Evolutionary conservation across 2,113 vertebrate species (phyloP).

Genomic region (Danionella cerebrum): DNA sequence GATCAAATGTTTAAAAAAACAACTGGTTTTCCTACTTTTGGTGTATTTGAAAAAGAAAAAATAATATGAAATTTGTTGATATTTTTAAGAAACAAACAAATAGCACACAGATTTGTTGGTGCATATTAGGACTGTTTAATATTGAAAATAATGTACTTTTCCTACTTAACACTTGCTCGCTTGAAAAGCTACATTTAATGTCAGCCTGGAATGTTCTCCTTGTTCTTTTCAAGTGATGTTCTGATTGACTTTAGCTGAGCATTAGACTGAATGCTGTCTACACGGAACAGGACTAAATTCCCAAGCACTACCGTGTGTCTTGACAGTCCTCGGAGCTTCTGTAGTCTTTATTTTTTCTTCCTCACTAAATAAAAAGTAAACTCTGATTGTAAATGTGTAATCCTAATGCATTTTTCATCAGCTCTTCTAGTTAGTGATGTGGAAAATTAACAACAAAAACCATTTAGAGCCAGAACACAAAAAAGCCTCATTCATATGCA

Average conservation of each 20-base stretch:
- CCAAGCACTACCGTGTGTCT: background rate
- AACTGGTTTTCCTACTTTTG: no score
- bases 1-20: no score
- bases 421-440: slow-evolving; percentile 29
- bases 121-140: no score
- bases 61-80: no score
- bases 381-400: slow-evolving; percentile 23
- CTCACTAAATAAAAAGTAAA: slow-evolving; percentile 23
- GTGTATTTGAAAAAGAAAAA: no score
- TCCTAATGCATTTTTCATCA: slow-evolving; percentile 35
- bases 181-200: background rate
- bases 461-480: background rate
- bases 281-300: background rate
- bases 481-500: slow-evolving; percentile 28
- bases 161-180: no score
- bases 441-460: slow-evolving; percentile 39
- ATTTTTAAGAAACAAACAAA: no score
- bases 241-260: slow-evolving; percentile 14
- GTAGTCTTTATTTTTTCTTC: slow-evolving; percentile 13
- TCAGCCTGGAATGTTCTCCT: background rate
- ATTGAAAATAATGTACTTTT: no score
- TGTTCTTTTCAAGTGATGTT: background rate
- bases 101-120: no score
- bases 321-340: slow-evolving; percentile 4
- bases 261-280: background rate